These are phyloP conservation scores for Pangasius mekongensis DNA, from an alignment of 2,797 vertebrate genomes.

Conservation along the genomic window DNA sequence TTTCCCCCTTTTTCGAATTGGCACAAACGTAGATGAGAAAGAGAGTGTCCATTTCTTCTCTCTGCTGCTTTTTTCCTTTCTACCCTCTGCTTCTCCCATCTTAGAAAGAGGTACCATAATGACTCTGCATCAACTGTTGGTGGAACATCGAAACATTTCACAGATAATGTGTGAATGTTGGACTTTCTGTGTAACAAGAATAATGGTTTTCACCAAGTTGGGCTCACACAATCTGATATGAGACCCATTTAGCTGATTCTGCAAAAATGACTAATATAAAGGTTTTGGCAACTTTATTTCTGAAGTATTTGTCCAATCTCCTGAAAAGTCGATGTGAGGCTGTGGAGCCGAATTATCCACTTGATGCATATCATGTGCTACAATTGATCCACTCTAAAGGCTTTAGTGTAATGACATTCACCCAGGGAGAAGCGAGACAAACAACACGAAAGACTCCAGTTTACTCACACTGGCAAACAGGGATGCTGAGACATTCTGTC, in stretches of 20 bases:
- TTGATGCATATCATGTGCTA: slow-evolving; percentile 74
- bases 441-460: slow-evolving; percentile 67
- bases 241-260: slow-evolving; percentile 19
- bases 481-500: slow-evolving; percentile 68
- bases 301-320: slow-evolving; percentile 46
- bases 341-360: slow-evolving; percentile 71
- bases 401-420: slow-evolving; percentile 72
- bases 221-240: not conserved
- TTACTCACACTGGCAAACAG: slow-evolving; percentile 70
- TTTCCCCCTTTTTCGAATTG: slow-evolving; percentile 67
- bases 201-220: slow-evolving; percentile 22
- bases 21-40: slow-evolving; percentile 67
- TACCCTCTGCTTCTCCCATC: slow-evolving; percentile 38
- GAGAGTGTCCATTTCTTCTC: slow-evolving; percentile 55
- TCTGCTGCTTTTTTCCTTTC: slow-evolving; percentile 37
- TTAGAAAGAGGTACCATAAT: slow-evolving; percentile 46
- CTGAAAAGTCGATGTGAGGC: slow-evolving; percentile 55
- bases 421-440: slow-evolving; percentile 65
- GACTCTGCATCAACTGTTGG: not conserved
- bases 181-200: slow-evolving; percentile 26
- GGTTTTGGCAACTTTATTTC: slow-evolving; percentile 13
- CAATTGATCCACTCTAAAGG: slow-evolving; percentile 74
- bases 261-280: not conserved
- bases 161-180: slow-evolving; percentile 35
- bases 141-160: slow-evolving; percentile 58